Percentiles rank a stretch among this genome's conserved stretches.
Evolutionary conservation across 2,888 invertebrate species (phyloP).

Genomic region (Drosophila suboccidentalis): DNA sequence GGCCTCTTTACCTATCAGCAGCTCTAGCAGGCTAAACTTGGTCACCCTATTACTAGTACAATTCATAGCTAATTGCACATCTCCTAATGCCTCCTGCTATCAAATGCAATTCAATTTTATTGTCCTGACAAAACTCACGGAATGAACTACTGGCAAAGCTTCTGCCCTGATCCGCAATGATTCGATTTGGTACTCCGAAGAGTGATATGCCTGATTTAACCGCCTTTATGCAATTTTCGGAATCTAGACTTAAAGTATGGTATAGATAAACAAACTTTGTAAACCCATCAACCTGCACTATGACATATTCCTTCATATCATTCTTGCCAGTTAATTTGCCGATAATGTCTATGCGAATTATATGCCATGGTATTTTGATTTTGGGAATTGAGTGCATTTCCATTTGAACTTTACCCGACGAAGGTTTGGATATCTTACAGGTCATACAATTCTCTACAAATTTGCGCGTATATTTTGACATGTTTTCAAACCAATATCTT

Average conservation of each 20-base stretch:
- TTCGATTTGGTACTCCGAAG: neutral
- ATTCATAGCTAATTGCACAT: too few relatives aligned
- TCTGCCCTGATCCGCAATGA: neutral
- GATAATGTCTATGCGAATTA: neutral
- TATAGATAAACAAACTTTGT: neutral
- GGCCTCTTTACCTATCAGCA: slow-evolving; percentile 1
- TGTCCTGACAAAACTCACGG: neutral
- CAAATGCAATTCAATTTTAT: slow-evolving; percentile 1
- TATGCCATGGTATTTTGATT: too few relatives aligned
- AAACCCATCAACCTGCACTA: neutral
- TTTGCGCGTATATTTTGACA: too few relatives aligned
- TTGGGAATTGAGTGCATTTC: too few relatives aligned
- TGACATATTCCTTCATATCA: neutral
- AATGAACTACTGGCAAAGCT: neutral
- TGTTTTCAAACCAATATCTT: too few relatives aligned
- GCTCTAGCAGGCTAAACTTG: neutral
- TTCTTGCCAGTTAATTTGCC: neutral
- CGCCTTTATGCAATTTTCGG: neutral
- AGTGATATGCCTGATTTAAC: neutral
- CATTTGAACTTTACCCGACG: too few relatives aligned
- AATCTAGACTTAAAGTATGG: too few relatives aligned
- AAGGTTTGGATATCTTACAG: too few relatives aligned
- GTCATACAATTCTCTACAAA: too few relatives aligned
- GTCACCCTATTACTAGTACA: neutral
- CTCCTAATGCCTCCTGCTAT: neutral